Conservation (phyloP, 2,888 invertebrate species). For the Eupeodes luniger region DNA sequence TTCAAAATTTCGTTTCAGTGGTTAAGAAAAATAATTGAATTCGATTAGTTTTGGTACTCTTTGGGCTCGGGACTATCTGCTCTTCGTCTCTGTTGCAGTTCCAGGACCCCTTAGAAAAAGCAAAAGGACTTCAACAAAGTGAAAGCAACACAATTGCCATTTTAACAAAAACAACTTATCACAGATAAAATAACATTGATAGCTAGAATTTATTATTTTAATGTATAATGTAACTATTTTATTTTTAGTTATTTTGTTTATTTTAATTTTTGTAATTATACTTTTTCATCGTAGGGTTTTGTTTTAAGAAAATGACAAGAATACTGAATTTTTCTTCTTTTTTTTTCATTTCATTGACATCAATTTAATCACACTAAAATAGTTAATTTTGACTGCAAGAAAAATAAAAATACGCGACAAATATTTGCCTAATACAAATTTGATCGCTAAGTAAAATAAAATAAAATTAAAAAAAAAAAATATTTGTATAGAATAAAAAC, state of each 20-base stretch:
- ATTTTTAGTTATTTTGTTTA: conserved; percentile 47
- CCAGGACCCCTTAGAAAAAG: conserved; percentile 18
- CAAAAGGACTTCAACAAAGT: conserved; percentile 54
- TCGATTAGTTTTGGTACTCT: conserved; percentile 77
- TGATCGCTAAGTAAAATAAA: conserved; percentile 35
- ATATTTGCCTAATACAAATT: conserved; percentile 25
- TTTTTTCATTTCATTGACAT: conserved; percentile 64
- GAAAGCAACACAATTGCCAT: conserved; percentile 70
- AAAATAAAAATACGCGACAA: conserved; percentile 37
- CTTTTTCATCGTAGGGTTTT: conserved; percentile 57
- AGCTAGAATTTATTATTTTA: conserved; percentile 81
- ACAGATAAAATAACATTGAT: conserved; percentile 71
- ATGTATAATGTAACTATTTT: conserved; percentile 36
- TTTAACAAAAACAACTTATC: conserved; percentile 58
- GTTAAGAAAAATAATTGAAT: conserved; percentile 81
- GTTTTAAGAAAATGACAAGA: conserved; percentile 44
- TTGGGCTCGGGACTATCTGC: conserved; percentile 18
- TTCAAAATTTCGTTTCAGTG: conserved; percentile 78
- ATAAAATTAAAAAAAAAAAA: conserved; percentile 15
- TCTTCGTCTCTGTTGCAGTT: conserved; percentile 49
- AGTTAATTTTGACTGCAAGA: conserved; percentile 69
- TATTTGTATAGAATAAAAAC: conserved; percentile 30
- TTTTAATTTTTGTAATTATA: conserved; percentile 59
- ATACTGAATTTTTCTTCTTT: conserved; percentile 19
- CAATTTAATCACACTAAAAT: conserved; percentile 55